phyloP scores from a whole-genome alignment of 2,888 invertebrate species.

The Melitaea athalia region DNA sequence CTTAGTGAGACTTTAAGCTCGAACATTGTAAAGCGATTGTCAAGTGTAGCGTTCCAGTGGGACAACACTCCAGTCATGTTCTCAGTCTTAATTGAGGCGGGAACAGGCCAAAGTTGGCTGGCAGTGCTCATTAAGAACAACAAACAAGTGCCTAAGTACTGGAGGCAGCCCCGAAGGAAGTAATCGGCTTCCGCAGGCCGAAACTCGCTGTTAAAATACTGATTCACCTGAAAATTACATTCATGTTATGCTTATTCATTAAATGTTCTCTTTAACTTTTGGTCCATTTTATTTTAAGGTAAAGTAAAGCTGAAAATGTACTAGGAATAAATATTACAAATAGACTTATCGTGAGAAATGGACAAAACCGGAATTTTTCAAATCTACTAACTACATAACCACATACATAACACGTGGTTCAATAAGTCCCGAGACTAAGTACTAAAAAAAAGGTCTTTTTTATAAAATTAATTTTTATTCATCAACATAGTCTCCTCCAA shows the following conservation, averaged over 20 bases:
- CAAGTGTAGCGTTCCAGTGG: constrained; percentile 42
- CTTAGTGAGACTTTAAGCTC: constrained; percentile 38
- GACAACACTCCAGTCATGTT: constrained; percentile 72
- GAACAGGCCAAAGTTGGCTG: constrained; percentile 75
- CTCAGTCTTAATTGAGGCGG: constrained; percentile 78
- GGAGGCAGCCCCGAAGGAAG: constrained; percentile 59
- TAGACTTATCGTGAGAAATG: no score
- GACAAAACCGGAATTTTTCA: no score
- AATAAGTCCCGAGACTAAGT: no score
- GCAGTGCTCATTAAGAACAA: constrained; percentile 79
- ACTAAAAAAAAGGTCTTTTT: no score
- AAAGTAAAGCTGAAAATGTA: constrained; percentile 9
- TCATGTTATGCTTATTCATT: constrained; percentile 37
- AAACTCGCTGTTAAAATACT: constrained; percentile 46
- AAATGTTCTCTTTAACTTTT: constrained; percentile 11
- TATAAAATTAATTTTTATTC: no score
- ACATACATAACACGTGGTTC: no score
- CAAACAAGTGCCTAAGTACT: constrained; percentile 78
- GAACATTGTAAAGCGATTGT: constrained; percentile 39
- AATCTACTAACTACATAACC: no score
- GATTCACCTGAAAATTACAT: constrained; percentile 48
- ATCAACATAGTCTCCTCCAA: no score
- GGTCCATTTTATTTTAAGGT: background rate
- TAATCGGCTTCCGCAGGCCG: constrained; percentile 72
- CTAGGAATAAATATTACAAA: no score